Percentiles rank a stretch among this genome's conserved stretches.
Conservation (phyloP, 2,888 invertebrate genomes). For the Drosophila lutescens region DNA sequence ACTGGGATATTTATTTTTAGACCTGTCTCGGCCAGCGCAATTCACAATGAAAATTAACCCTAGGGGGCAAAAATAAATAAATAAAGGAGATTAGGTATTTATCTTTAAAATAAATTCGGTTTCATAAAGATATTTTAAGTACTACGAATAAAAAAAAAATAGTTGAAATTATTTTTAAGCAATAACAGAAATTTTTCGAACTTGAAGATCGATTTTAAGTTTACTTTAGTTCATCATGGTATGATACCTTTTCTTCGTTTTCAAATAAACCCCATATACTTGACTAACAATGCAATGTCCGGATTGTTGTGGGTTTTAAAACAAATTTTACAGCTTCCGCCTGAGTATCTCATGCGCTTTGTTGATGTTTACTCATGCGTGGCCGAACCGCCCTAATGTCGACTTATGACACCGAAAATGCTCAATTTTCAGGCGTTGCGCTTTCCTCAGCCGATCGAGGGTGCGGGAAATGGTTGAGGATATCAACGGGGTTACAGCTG, state of each 20-base stretch:
- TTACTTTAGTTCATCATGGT: too few species aligned
- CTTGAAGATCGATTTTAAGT: too few species aligned
- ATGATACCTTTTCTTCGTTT: too few species aligned
- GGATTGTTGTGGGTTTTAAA: slow-evolving; percentile 34
- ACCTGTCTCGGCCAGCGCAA: neutral
- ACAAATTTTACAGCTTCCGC: slow-evolving; percentile 35
- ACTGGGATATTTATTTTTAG: neutral
- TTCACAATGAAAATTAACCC: neutral
- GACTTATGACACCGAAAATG: slow-evolving; percentile 84
- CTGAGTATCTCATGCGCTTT: neutral
- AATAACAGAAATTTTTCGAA: too few species aligned
- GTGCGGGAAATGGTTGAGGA: slow-evolving; percentile 36
- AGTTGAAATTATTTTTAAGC: too few species aligned
- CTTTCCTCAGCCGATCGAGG: slow-evolving; percentile 36
- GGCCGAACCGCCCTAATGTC: slow-evolving; percentile 64
- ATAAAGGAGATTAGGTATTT: neutral
- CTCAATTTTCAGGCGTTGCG: slow-evolving; percentile 78
- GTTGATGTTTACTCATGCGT: slow-evolving; percentile 11
- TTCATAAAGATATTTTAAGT: too few species aligned
- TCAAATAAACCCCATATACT: neutral
- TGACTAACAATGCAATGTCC: neutral
- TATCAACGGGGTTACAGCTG: slow-evolving; percentile 73
- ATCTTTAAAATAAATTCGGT: too few species aligned
- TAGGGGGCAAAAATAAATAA: neutral
- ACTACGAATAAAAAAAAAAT: too few species aligned